Conservation (phyloP, 2,888 invertebrate genomes). For the Diabrotica balteata region DNA sequence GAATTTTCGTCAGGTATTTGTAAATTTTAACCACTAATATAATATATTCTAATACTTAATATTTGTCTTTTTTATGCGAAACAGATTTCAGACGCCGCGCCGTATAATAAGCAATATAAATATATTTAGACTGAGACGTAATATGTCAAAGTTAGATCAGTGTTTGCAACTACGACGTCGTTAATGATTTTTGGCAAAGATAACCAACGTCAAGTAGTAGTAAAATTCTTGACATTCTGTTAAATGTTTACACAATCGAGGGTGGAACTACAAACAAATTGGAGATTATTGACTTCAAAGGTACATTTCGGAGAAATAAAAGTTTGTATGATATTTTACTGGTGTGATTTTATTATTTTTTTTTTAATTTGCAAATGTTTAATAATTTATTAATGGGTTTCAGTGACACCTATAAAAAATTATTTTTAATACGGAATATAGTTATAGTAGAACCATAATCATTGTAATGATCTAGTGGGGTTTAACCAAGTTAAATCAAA, state of each 20-base stretch:
- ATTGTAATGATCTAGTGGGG: too few species aligned
- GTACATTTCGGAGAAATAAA: too few species aligned
- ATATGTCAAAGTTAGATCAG: conserved; percentile 23
- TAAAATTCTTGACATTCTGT: conserved; percentile 23
- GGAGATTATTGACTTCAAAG: too few species aligned
- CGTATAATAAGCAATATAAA: background rate
- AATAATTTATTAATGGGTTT: too few species aligned
- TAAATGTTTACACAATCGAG: conserved; percentile 6
- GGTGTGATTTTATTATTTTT: too few species aligned
- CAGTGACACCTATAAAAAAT: too few species aligned
- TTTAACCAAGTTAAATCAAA: too few species aligned
- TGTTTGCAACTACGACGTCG: conserved; percentile 17
- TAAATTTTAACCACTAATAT: background rate
- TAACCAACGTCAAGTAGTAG: conserved; percentile 23
- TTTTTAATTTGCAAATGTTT: too few species aligned
- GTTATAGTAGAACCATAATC: too few species aligned
- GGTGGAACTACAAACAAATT: background rate
- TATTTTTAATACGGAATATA: too few species aligned
- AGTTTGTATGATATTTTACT: too few species aligned
- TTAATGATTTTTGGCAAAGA: conserved; percentile 25
- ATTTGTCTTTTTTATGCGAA: background rate
- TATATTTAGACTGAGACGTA: conserved; percentile 24
- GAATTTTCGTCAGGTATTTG: background rate
- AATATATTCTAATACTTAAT: background rate
- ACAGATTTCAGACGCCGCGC: background rate